Percentiles rank a stretch among this genome's conserved stretches.
These are phyloP conservation scores for Amphimedon queenslandica DNA, from an alignment of 37 sponge, comb jelly and placozoan genomes.

Conservation along the genomic window DNA sequence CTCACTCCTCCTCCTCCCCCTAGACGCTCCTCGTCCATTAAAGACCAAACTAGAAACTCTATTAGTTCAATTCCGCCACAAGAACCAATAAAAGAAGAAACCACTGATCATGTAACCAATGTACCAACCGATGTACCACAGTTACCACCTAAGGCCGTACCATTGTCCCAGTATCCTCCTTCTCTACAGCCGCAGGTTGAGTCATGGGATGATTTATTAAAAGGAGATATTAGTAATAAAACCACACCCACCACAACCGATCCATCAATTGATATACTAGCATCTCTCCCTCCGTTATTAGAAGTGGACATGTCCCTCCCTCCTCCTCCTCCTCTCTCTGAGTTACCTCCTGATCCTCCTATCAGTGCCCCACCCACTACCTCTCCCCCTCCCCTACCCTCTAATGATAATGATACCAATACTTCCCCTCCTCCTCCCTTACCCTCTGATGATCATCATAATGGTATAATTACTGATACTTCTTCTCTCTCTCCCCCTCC, in stretches of 20 bases:
- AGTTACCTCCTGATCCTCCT: neutral
- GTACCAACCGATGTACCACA: neutral
- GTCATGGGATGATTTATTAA: neutral
- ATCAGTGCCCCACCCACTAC: neutral
- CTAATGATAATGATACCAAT: neutral
- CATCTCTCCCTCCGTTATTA: neutral
- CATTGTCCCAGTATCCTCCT: neutral
- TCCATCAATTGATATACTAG: too few species aligned
- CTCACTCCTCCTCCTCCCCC: neutral
- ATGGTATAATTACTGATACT: neutral
- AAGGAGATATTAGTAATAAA: neutral
- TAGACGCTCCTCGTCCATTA: neutral
- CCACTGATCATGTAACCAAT: neutral
- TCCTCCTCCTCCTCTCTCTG: neutral
- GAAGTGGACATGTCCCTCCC: neutral
- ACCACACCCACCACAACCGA: neutral
- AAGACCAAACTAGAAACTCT: neutral
- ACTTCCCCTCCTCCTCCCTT: neutral
- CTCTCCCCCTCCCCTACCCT: conserved; percentile 4
- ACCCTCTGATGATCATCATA: neutral
- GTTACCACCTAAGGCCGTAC: neutral
- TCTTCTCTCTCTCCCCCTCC: conserved; percentile 1
- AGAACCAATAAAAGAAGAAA: neutral
- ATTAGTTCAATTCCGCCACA: neutral
- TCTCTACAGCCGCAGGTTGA: neutral